Conservation (phyloP, 2,797 vertebrate genomes). For the Phoebastria nigripes region DNA sequence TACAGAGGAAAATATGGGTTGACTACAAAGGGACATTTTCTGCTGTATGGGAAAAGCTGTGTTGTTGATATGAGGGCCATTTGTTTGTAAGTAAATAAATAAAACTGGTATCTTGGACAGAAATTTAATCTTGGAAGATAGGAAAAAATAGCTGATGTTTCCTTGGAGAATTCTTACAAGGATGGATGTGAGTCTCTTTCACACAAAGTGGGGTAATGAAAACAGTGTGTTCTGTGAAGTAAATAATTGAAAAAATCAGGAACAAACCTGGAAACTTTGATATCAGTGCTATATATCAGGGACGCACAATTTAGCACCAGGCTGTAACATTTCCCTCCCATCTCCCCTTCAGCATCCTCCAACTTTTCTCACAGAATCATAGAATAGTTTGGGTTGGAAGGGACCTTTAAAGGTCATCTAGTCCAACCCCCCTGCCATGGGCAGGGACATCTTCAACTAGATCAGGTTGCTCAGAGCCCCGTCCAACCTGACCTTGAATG, state of each 20-base stretch:
- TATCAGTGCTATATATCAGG: background rate
- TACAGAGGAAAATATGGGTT: background rate
- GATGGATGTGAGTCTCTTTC: background rate
- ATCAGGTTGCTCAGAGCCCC: no score
- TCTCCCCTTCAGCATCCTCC: background rate
- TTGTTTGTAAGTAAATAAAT: background rate
- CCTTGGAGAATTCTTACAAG: background rate
- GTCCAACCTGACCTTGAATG: no score
- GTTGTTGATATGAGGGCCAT: background rate
- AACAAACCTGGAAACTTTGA: background rate
- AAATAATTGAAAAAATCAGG: background rate
- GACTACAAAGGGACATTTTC: background rate
- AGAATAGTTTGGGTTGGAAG: no score
- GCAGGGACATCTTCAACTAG: no score
- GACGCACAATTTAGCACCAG: background rate
- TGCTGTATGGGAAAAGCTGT: background rate
- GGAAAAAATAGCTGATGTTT: background rate
- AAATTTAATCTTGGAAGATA: background rate
- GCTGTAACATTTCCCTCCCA: background rate
- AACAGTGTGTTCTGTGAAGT: background rate
- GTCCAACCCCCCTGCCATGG: no score
- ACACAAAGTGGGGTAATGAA: background rate
- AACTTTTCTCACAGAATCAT: background rate
- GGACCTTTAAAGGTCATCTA: no score
- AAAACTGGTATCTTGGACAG: background rate